These are phyloP conservation scores for Nettapus auritus DNA, from an alignment of 2,113 vertebrate species.

Conservation along the genomic window DNA sequence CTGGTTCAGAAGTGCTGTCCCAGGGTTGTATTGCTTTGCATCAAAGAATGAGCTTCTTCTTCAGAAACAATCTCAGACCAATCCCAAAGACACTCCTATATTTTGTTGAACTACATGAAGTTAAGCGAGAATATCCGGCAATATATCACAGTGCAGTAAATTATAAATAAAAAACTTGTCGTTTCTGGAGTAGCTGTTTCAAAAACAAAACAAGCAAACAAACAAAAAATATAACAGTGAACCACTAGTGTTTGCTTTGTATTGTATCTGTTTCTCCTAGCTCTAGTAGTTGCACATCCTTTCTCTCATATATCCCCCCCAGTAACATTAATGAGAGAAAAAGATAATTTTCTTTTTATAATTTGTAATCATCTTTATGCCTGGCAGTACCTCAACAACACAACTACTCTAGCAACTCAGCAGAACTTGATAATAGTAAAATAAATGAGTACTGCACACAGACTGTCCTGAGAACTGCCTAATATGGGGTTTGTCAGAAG, in stretches of 20 bases:
- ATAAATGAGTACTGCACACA: not conserved
- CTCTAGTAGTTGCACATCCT: not conserved
- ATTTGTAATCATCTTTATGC: not conserved
- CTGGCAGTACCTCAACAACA: not conserved
- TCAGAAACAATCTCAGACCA: not conserved
- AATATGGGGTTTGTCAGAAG: not conserved
- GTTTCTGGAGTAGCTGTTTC: not conserved
- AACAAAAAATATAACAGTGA: not conserved
- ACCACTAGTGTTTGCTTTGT: not conserved
- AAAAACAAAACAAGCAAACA: not conserved
- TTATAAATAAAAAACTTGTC: not conserved
- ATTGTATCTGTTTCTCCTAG: not conserved
- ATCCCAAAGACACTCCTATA: not conserved
- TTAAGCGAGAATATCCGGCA: not conserved
- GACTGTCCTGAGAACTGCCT: not conserved
- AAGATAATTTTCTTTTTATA: not conserved
- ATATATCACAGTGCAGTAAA: not conserved
- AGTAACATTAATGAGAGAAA: not conserved
- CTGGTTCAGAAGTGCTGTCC: not conserved
- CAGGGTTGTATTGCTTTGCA: not conserved
- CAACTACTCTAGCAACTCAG: not conserved
- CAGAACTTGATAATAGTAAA: not conserved
- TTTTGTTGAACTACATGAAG: not conserved
- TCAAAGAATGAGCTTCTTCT: not conserved
- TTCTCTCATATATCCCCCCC: accelerated